Percentiles rank a stretch among this genome's conserved stretches.
Conservation (phyloP, 53 echinoderm and acorn worm species). For the Glandiceps talaboti region DNA sequence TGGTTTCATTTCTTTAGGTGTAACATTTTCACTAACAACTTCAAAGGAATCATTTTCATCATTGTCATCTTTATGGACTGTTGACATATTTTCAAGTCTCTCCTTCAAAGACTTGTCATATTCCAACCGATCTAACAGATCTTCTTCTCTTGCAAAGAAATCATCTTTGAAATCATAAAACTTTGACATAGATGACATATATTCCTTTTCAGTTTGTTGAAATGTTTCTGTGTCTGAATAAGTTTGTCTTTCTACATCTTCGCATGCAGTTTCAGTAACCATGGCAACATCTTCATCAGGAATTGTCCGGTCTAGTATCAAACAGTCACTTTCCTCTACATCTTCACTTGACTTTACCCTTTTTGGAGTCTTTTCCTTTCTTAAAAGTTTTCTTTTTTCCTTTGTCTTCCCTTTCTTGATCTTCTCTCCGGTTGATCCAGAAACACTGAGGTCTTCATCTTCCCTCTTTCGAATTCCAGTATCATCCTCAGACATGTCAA, state of each 20-base stretch:
- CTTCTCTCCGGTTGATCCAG: background rate
- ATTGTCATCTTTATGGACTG: background rate
- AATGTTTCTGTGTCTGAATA: background rate
- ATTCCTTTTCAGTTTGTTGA: background rate
- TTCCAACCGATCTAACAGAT: background rate
- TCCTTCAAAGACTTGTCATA: background rate
- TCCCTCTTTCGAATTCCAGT: no score
- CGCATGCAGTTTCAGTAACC: background rate
- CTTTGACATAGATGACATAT: background rate
- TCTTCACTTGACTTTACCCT: background rate
- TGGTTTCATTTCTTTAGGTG: no score
- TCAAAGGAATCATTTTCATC: constrained; percentile 12
- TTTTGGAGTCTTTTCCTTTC: background rate
- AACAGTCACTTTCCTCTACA: background rate
- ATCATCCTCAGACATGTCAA: background rate
- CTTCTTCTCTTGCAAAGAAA: background rate
- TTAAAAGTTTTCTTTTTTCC: no score
- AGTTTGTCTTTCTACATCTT: background rate
- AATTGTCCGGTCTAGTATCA: background rate
- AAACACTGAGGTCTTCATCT: no score
- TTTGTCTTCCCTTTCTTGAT: background rate
- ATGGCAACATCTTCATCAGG: background rate
- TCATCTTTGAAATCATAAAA: constrained; percentile 5
- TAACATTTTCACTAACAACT: no score
- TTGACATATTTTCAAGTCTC: background rate